Evolutionary conservation across 2,113 vertebrate species (phyloP).

Genomic region (Hymenochirus boettgeri): DNA sequence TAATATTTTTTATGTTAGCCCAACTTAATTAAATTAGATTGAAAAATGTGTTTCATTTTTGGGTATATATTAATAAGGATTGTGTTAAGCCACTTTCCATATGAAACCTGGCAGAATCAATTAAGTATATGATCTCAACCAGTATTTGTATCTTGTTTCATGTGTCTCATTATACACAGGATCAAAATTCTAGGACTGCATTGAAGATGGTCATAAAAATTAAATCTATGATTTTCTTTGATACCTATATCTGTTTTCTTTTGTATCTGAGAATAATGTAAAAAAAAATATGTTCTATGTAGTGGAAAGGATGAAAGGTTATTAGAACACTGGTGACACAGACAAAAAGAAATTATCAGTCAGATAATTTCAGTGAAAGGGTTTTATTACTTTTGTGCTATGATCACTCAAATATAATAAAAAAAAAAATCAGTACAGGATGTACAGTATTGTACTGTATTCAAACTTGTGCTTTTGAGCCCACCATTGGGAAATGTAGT

Average conservation of each 20-base stretch:
- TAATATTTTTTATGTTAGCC: no score
- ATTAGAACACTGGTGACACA: conserved; percentile 56
- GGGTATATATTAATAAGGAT: no score
- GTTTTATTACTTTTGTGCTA: conserved; percentile 58
- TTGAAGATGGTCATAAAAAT: conserved; percentile 13
- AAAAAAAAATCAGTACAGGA: conserved; percentile 52
- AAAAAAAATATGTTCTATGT: conserved; percentile 47
- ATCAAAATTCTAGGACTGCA: not conserved
- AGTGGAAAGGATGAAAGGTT: conserved; percentile 57
- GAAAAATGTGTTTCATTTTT: no score
- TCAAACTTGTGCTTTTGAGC: conserved; percentile 43
- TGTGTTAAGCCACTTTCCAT: no score
- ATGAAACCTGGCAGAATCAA: no score
- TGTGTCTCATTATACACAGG: no score
- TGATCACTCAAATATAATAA: conserved; percentile 56
- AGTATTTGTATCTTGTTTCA: no score
- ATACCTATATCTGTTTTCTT: conserved; percentile 49
- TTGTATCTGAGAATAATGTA: conserved; percentile 46
- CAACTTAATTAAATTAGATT: no score
- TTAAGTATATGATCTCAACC: no score
- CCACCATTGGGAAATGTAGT: conserved; percentile 45
- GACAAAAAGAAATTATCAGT: conserved; percentile 59
- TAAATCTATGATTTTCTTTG: conserved; percentile 47
- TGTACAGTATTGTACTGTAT: conserved; percentile 58
- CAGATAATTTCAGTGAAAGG: conserved; percentile 61